These are phyloP conservation scores for Hofmannophila pseudospretella DNA, from an alignment of 2,888 invertebrate genomes.

Conservation along the genomic window DNA sequence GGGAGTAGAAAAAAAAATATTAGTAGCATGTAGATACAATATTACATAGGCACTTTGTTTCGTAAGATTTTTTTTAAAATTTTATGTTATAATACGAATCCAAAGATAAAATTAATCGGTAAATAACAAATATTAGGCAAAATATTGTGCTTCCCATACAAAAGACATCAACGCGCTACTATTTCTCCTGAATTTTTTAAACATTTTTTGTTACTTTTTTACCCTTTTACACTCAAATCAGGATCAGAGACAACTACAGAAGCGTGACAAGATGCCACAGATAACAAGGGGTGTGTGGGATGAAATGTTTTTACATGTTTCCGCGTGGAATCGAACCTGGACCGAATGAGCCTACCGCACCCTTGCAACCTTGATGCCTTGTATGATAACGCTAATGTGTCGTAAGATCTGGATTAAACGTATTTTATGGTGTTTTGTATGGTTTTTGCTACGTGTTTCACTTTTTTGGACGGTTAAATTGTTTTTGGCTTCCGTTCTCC, in stretches of 20 bases:
- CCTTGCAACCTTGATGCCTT: constrained; percentile 24
- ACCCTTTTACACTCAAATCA: constrained; percentile 5
- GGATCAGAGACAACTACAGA: constrained; percentile 19
- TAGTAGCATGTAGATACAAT: too few relatives aligned
- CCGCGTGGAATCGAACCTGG: constrained; percentile 19
- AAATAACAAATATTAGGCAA: too few relatives aligned
- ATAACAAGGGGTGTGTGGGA: constrained; percentile 26
- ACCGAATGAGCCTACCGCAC: constrained; percentile 13
- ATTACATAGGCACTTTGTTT: too few relatives aligned
- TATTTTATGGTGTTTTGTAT: constrained; percentile 22
- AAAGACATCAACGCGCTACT: constrained; percentile 33
- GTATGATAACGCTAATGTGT: constrained; percentile 45
- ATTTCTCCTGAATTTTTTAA: too few relatives aligned
- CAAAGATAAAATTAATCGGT: too few relatives aligned
- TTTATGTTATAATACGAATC: too few relatives aligned
- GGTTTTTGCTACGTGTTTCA: not conserved
- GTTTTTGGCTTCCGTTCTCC: constrained; percentile 1
- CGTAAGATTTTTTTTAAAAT: too few relatives aligned
- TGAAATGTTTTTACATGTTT: constrained; percentile 15
- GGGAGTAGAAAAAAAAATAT: too few relatives aligned
- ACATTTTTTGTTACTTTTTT: not conserved
- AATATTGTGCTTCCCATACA: too few relatives aligned
- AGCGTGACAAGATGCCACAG: constrained; percentile 31
- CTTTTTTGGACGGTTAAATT: not conserved
- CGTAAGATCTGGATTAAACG: constrained; percentile 29